Percentiles rank a stretch among this genome's conserved stretches.
These are phyloP conservation scores for Hartigia nigra DNA, from an alignment of 2,888 invertebrate species.

Conservation along the genomic window DNA sequence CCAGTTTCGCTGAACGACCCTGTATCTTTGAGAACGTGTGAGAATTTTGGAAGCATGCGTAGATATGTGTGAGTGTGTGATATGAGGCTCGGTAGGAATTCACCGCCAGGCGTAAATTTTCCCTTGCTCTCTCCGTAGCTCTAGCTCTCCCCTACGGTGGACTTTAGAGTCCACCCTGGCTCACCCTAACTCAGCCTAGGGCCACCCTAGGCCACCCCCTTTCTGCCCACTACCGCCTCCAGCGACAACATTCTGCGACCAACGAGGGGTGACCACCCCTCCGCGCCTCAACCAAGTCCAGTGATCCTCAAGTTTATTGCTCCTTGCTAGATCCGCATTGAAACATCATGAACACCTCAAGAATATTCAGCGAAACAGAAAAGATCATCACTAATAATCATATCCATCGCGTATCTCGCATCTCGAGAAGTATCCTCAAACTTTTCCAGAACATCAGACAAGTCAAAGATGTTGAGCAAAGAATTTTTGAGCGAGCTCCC, in stretches of 20 bases:
- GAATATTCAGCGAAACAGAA: neutral
- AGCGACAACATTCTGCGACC: constrained; percentile 63
- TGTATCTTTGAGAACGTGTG: constrained; percentile 40
- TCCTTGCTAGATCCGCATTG: neutral
- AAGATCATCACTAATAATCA: neutral
- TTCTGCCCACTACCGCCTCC: constrained; percentile 58
- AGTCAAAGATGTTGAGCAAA: neutral
- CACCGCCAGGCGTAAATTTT: constrained; percentile 60
- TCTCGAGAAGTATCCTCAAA: neutral
- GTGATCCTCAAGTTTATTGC: constrained; percentile 58
- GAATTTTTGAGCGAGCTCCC: neutral
- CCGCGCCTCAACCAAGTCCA: constrained; percentile 48
- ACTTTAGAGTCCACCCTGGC: constrained; percentile 62
- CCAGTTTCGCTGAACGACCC: neutral
- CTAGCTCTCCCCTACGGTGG: constrained; percentile 53
- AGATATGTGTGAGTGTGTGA: constrained; percentile 46
- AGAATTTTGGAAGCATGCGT: constrained; percentile 43
- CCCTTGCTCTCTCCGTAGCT: constrained; percentile 32
- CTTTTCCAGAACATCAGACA: neutral
- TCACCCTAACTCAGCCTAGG: constrained; percentile 42
- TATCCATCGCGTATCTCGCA: neutral
- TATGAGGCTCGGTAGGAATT: constrained; percentile 61
- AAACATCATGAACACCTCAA: neutral
- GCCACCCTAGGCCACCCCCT: constrained; percentile 39
- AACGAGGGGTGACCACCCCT: constrained; percentile 60